phyloP scores from a whole-genome alignment of 2,797 vertebrate genomes.

The Lepus townsendii region DNA sequence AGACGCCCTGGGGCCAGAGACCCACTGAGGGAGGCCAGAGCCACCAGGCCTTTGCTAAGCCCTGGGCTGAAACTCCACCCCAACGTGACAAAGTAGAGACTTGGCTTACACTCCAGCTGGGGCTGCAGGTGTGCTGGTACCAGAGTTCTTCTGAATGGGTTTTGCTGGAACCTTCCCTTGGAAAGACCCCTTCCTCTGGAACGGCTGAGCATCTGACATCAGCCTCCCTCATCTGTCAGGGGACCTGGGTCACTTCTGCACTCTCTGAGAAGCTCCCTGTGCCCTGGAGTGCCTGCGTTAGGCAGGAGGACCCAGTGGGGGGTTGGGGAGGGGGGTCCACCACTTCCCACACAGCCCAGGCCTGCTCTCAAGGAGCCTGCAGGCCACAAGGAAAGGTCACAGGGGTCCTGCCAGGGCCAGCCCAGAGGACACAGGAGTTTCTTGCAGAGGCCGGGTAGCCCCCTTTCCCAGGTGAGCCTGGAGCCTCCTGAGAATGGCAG shows the following conservation, averaged over 20 bases:
- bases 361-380: background rate
- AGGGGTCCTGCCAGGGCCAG: background rate
- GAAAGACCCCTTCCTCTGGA: background rate
- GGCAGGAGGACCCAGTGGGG: background rate
- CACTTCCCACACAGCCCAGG: background rate
- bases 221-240: background rate
- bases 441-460: background rate
- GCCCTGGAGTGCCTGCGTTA: background rate
- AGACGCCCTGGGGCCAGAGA: background rate
- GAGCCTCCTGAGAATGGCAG: background rate
- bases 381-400: background rate
- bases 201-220: background rate
- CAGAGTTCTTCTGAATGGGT: background rate
- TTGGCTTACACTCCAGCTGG: background rate
- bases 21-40: background rate
- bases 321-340: no score
- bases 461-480: background rate
- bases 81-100: background rate
- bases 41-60: fast-evolving
- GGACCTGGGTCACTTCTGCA: background rate
- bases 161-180: background rate
- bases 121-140: background rate
- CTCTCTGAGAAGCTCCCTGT: background rate
- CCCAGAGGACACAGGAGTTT: background rate
- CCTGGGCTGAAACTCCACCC: background rate